Conservation (phyloP, 2,797 vertebrate genomes). For the Sebastes alutus region DNA sequence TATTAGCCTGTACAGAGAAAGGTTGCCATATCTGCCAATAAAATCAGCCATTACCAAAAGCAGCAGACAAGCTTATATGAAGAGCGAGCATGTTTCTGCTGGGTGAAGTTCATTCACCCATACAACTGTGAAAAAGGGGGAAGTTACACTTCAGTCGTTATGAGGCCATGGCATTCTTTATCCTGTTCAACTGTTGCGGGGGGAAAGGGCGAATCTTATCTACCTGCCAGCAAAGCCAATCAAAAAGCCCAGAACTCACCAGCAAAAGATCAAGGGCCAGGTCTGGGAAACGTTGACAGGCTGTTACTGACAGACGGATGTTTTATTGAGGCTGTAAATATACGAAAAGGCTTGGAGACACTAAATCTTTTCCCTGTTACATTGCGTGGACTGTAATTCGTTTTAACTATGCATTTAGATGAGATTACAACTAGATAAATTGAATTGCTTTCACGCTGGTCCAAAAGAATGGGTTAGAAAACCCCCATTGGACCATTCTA, state of each 20-base stretch:
- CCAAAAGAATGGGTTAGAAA: neutral
- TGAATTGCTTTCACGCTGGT: constrained; percentile 45
- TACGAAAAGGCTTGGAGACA: constrained; percentile 70
- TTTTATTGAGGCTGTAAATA: constrained; percentile 82
- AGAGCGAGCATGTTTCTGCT: neutral
- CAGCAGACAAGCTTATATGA: neutral
- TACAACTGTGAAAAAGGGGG: neutral
- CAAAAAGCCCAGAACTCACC: constrained; percentile 59
- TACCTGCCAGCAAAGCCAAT: constrained; percentile 52
- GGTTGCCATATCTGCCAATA: neutral
- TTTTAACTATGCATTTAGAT: constrained; percentile 81
- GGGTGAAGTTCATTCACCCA: neutral
- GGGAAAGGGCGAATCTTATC: constrained; percentile 37
- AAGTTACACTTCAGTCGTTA: neutral
- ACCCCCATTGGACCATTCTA: neutral
- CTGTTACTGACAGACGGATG: constrained; percentile 74
- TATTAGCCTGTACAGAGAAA: neutral
- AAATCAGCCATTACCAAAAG: neutral
- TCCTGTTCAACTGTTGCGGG: constrained; percentile 35
- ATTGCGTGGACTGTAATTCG: constrained; percentile 69
- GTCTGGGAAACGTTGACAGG: constrained; percentile 68
- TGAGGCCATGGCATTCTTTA: neutral
- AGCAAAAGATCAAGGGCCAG: constrained; percentile 70
- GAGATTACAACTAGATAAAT: constrained; percentile 71
- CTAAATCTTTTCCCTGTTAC: constrained; percentile 75